Percentiles rank a stretch among this genome's conserved stretches.
Conservation (phyloP, 92 coral and sea anemone species). For the Zoanthus gigantus region DNA sequence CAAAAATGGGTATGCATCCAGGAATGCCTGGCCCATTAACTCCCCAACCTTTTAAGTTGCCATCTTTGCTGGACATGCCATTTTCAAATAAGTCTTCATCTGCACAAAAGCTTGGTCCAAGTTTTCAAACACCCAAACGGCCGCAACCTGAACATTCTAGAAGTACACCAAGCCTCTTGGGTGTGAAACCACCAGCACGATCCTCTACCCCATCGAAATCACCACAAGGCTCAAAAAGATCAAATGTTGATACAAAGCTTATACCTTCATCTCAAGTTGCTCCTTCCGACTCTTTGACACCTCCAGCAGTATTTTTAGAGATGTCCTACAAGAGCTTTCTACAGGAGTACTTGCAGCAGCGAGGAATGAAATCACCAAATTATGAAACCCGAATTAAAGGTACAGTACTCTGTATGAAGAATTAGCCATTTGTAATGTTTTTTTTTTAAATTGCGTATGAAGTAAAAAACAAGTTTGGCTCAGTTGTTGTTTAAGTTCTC, state of each 20-base stretch:
- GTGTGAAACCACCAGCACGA: background rate
- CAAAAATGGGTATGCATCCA: background rate
- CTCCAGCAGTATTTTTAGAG: conserved; percentile 19
- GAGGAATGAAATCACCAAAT: conserved; percentile 71
- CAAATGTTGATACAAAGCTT: background rate
- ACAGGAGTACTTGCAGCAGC: conserved; percentile 89
- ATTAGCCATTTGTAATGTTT: background rate
- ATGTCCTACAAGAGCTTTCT: conserved; percentile 84
- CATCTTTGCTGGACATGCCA: background rate
- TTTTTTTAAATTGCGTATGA: no score
- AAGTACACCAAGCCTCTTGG: background rate
- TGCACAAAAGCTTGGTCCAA: background rate
- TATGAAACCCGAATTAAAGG: conserved; percentile 77
- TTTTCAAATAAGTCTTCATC: background rate
- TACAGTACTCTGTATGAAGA: background rate
- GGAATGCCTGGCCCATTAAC: background rate
- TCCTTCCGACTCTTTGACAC: conserved; percentile 4
- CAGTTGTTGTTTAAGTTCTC: no score
- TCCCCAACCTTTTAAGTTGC: background rate
- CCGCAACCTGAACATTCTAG: background rate
- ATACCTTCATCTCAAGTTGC: conserved; percentile 42
- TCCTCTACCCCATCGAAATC: background rate
- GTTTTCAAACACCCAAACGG: background rate
- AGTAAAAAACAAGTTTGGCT: no score
- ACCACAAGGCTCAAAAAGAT: background rate